Conservation (phyloP, 2,113 vertebrate species). For the Sminthopsis crassicaudata region DNA sequence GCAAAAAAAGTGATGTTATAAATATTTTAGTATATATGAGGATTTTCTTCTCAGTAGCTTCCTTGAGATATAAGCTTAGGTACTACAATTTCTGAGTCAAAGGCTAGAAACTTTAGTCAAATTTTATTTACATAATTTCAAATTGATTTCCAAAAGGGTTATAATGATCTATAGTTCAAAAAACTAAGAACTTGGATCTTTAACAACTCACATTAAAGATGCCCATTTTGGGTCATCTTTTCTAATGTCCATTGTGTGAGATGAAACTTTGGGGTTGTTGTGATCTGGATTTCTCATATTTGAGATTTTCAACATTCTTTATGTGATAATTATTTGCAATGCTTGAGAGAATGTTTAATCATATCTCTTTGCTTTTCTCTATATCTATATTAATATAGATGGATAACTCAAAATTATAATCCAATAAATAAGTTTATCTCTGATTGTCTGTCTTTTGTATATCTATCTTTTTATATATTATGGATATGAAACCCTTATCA, state of each 20-base stretch:
- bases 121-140: not conserved
- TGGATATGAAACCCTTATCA: not conserved
- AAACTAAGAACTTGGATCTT: not conserved
- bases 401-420: not conserved
- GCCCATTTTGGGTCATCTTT: not conserved
- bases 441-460: no score
- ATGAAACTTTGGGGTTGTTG: not conserved
- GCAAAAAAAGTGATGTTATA: not conserved
- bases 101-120: not conserved
- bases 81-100: not conserved
- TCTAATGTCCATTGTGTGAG: not conserved
- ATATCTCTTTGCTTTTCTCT: not conserved
- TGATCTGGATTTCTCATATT: not conserved
- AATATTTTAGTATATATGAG: not conserved
- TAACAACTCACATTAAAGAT: not conserved
- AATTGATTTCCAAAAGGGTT: not conserved
- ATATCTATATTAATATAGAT: not conserved
- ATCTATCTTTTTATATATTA: not conserved
- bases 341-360: not conserved
- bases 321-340: not conserved
- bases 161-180: not conserved
- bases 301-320: not conserved
- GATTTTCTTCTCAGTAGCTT: not conserved
- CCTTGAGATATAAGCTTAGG: not conserved
- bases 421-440: not conserved